phyloP scores from a whole-genome alignment of 2,113 vertebrate species.

The Melanotaenia duboulayi region DNA sequence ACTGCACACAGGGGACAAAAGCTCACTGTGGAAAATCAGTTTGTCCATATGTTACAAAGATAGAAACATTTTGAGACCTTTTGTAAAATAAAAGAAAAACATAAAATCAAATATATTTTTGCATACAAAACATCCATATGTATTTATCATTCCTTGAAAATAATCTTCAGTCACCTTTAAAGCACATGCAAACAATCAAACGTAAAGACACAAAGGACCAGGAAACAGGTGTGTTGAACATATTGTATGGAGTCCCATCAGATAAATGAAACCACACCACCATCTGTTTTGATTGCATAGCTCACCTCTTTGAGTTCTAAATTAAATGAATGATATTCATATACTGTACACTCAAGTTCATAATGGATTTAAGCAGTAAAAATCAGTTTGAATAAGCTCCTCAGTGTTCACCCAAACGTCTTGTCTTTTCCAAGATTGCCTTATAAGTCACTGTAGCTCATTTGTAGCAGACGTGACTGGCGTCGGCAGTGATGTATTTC shows the following conservation, averaged over 20 bases:
- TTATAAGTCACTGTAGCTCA: slow-evolving; percentile 62
- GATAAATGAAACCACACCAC: slow-evolving; percentile 53
- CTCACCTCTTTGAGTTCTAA: slow-evolving; percentile 3
- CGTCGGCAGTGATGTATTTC: slow-evolving; percentile 67
- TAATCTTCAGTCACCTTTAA: slow-evolving; percentile 32
- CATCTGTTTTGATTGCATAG: slow-evolving; percentile 39
- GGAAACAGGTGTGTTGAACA: slow-evolving; percentile 68
- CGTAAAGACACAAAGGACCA: slow-evolving; percentile 21
- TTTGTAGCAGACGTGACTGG: slow-evolving; percentile 61
- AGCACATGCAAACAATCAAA: slow-evolving; percentile 45
- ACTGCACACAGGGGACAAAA: slow-evolving; percentile 47
- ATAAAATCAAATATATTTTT: background rate
- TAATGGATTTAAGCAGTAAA: background rate
- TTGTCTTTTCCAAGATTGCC: slow-evolving; percentile 42
- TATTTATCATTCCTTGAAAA: slow-evolving; percentile 18
- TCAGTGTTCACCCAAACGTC: slow-evolving; percentile 1
- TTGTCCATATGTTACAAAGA: background rate
- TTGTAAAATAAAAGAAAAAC: background rate
- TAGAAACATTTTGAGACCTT: background rate
- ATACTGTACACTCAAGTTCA: background rate
- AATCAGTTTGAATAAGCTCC: background rate
- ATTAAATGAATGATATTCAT: background rate
- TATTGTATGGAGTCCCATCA: slow-evolving; percentile 38
- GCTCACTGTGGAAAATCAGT: slow-evolving; percentile 2
- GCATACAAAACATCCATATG: background rate